phyloP scores from a whole-genome alignment of 1,140 invertebrate genomes.

The Sycophila sp. region DNA sequence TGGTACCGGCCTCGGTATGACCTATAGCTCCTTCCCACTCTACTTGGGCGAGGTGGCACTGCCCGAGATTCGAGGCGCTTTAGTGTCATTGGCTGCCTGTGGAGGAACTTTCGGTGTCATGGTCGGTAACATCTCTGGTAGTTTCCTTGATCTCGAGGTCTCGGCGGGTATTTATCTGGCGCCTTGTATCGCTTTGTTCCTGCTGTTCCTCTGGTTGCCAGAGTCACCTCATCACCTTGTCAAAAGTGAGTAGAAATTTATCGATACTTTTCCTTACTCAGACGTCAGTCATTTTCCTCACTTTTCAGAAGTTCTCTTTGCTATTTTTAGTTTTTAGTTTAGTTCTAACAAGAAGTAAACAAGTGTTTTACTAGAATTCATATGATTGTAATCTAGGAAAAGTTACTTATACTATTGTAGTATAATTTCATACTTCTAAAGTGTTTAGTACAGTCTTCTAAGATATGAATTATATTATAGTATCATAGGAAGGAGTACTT shows the following conservation, averaged over 20 bases:
- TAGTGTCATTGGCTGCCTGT: slow-evolving; percentile 72
- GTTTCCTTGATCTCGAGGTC: slow-evolving; percentile 68
- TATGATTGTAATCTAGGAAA: too few relatives aligned
- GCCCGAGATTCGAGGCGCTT: slow-evolving; percentile 73
- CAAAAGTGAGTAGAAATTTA: slow-evolving; percentile 59
- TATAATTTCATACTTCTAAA: too few relatives aligned
- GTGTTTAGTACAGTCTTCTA: too few relatives aligned
- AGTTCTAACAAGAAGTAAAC: too few relatives aligned
- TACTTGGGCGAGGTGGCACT: slow-evolving; percentile 77
- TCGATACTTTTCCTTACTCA: neutral
- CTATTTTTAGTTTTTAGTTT: too few relatives aligned
- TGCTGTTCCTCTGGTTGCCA: slow-evolving; percentile 73
- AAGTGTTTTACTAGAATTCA: neutral
- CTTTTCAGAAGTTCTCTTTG: too few relatives aligned
- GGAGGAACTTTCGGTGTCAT: slow-evolving; percentile 71
- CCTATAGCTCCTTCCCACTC: slow-evolving; percentile 74
- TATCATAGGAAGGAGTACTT: neutral
- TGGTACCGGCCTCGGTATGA: slow-evolving; percentile 75
- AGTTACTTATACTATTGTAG: too few relatives aligned
- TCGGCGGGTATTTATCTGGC: slow-evolving; percentile 70
- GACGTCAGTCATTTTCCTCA: neutral
- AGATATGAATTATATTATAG: too few relatives aligned
- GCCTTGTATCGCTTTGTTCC: slow-evolving; percentile 80
- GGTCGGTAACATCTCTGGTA: slow-evolving; percentile 74
- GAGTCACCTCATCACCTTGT: slow-evolving; percentile 81